Conservation (phyloP, 2,888 invertebrate genomes). For the Diplolepis rosae region DNA sequence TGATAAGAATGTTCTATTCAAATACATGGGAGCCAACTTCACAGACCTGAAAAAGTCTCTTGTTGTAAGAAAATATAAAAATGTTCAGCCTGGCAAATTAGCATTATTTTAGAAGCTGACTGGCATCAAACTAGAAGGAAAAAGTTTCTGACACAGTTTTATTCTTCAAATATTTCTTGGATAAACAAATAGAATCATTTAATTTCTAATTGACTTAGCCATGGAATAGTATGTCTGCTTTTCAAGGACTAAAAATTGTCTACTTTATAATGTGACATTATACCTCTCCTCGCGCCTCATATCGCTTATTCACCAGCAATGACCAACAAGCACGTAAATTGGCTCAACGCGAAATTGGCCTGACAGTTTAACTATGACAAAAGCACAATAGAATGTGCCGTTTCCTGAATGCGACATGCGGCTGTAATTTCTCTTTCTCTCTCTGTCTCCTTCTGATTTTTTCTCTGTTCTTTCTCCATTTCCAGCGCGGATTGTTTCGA, state of each 20-base stretch:
- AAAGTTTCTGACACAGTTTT: too few species aligned
- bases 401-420: constrained; percentile 70
- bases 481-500: constrained; percentile 55
- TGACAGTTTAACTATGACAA: constrained; percentile 73
- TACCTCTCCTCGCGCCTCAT: not conserved
- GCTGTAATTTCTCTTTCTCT: constrained; percentile 61
- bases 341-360: constrained; percentile 65
- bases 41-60: too few species aligned
- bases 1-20: too few species aligned
- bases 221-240: not conserved
- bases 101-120: too few species aligned
- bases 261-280: not conserved
- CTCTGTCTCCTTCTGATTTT: constrained; percentile 35
- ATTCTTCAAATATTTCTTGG: too few species aligned
- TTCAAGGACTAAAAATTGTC: not conserved
- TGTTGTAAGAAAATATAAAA: too few species aligned
- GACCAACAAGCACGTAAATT: constrained; percentile 54
- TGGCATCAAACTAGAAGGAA: too few species aligned
- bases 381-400: constrained; percentile 72
- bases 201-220: not conserved
- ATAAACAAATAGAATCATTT: too few species aligned
- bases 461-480: constrained; percentile 36
- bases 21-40: too few species aligned
- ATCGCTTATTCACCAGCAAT: constrained; percentile 42
- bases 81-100: too few species aligned